Evolutionary conservation across 2,797 vertebrate species (phyloP).

Genomic region (Artibeus jamaicensis): DNA sequence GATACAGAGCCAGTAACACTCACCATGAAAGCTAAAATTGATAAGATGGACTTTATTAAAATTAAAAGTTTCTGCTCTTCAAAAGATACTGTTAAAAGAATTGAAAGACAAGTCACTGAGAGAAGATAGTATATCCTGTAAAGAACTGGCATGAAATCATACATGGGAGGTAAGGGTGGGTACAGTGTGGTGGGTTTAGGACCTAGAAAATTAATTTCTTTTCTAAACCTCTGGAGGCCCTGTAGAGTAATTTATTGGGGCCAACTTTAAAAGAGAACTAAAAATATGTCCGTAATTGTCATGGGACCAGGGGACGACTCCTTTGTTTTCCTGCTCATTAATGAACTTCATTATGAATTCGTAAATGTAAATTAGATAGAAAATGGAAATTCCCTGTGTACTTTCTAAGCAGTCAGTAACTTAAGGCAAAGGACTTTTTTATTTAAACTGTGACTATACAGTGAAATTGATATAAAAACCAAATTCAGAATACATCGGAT

Average conservation of each 20-base stretch:
- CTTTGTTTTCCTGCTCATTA: not conserved
- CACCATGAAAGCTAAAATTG: not conserved
- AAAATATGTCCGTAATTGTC: not conserved
- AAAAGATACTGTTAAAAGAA: not conserved
- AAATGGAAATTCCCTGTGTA: not conserved
- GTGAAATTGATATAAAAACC: not conserved
- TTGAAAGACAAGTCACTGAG: not conserved
- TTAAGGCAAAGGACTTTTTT: not conserved
- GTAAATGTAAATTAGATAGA: not conserved
- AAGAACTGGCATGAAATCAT: not conserved
- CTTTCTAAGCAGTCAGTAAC: not conserved
- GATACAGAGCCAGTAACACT: not conserved
- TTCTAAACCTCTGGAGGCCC: not conserved
- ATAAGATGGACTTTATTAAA: not conserved
- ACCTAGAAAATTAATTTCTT: not conserved
- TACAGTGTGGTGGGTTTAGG: rapidly evolving
- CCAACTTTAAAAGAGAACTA: not conserved
- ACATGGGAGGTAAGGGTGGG: rapidly evolving
- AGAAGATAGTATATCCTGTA: not conserved
- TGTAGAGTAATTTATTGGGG: not conserved
- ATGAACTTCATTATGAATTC: not conserved
- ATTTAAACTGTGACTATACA: not conserved
- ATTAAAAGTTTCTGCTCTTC: not conserved
- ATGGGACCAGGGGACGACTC: not conserved
- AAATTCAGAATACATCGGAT: not conserved